These are phyloP conservation scores for Neolamprologus hecqui DNA, from an alignment of 2,113 vertebrate species.

Conservation along the genomic window DNA sequence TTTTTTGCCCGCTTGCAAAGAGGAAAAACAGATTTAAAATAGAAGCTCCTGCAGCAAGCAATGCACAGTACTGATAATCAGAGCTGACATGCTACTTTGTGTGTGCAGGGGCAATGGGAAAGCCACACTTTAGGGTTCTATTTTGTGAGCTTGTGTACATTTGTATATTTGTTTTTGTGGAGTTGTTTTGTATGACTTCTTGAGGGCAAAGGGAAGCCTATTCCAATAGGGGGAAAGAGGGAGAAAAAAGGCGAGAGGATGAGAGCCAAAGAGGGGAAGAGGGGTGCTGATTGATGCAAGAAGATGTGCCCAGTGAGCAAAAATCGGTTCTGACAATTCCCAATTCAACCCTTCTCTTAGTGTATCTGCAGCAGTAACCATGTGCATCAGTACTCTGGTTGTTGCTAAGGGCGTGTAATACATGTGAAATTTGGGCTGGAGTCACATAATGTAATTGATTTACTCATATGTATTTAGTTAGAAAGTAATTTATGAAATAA, in stretches of 20 bases:
- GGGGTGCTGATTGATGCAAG: conserved; percentile 22
- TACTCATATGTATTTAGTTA: not conserved
- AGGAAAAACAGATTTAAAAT: conserved; percentile 46
- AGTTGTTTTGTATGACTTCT: conserved; percentile 7
- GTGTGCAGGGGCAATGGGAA: conserved; percentile 54
- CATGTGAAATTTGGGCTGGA: not conserved
- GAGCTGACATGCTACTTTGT: conserved; percentile 49
- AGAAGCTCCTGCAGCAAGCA: conserved; percentile 60
- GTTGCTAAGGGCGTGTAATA: not conserved
- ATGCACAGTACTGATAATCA: conserved; percentile 31
- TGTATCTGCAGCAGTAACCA: not conserved
- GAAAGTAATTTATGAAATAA: not conserved
- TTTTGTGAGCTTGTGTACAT: not conserved
- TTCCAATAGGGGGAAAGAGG: not conserved
- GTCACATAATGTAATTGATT: not conserved
- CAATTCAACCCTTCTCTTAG: not conserved
- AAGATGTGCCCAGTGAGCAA: conserved; percentile 35
- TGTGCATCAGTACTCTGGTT: not conserved
- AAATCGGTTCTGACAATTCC: conserved; percentile 5
- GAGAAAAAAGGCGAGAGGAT: not conserved
- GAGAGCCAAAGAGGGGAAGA: not conserved
- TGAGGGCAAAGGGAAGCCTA: conserved; percentile 13
- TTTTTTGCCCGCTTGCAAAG: conserved; percentile 6
- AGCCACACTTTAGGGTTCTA: conserved; percentile 44
- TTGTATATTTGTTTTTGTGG: not conserved